These are phyloP conservation scores for Chascanopsetta lugubris DNA, from an alignment of 2,113 vertebrate genomes.

Conservation along the genomic window DNA sequence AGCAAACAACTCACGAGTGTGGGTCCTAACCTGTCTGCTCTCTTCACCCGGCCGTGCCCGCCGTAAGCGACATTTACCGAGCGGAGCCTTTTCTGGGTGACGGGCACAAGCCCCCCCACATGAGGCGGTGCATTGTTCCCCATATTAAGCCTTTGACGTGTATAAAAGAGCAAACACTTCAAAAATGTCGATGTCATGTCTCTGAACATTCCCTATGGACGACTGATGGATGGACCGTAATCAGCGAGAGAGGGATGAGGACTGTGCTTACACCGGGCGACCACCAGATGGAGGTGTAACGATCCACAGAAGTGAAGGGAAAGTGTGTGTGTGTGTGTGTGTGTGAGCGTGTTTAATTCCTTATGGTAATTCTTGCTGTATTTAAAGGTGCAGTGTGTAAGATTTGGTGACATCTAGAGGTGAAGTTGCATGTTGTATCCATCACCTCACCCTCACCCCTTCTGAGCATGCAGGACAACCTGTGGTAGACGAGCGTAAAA, in stretches of 20 bases:
- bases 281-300: conserved; percentile 69
- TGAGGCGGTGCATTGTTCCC: not conserved
- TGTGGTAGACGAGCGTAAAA: too few species aligned
- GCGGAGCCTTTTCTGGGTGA: conserved; percentile 1
- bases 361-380: conserved; percentile 14
- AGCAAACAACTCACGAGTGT: conserved; percentile 32
- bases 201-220: not conserved
- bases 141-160: not conserved
- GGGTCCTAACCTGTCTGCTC: conserved; percentile 50
- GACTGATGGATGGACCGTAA: not conserved
- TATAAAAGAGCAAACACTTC: not conserved
- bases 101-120: conserved; percentile 20
- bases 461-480: too few species aligned
- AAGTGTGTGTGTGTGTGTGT: not conserved
- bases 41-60: conserved; percentile 26
- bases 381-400: too few species aligned
- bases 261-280: conserved; percentile 39
- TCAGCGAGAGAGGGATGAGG: not conserved
- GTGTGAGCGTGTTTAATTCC: not conserved
- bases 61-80: conserved; percentile 69
- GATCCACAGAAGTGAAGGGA: not conserved
- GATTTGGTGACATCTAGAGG: too few species aligned
- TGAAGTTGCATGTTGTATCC: too few species aligned
- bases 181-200: conserved; percentile 1
- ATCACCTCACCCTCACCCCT: too few species aligned